Evolutionary conservation across 2,888 invertebrate genomes (phyloP).

Genomic region (Exocentrus adspersus): DNA sequence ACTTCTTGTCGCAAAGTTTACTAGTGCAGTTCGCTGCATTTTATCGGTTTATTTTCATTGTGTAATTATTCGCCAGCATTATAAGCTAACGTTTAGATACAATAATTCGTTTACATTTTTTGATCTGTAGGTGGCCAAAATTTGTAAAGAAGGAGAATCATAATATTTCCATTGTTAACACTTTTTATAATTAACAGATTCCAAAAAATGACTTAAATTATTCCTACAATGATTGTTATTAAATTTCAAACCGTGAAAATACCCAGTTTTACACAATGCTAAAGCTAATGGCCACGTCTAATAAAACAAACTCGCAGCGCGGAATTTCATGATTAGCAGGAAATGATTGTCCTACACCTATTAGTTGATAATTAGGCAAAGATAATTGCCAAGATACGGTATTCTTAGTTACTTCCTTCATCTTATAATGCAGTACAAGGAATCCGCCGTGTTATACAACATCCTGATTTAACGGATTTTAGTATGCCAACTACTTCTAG

Average conservation of each 20-base stretch:
- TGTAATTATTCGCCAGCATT: too few relatives aligned
- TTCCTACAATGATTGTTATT: too few relatives aligned
- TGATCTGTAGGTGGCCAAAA: too few relatives aligned
- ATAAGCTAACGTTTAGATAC: too few relatives aligned
- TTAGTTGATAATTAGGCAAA: not conserved
- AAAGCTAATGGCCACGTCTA: not conserved
- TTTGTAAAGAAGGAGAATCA: too few relatives aligned
- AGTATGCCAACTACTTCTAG: not conserved
- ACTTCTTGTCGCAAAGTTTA: not conserved
- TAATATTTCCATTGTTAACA: too few relatives aligned
- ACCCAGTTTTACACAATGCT: not conserved
- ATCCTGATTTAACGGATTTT: not conserved
- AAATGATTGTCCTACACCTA: not conserved
- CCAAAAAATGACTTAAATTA: too few relatives aligned
- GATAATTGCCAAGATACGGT: not conserved
- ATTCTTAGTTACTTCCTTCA: not conserved
- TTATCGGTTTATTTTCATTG: not conserved
- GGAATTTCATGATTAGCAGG: not conserved
- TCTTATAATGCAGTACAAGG: not conserved
- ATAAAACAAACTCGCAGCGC: not conserved
- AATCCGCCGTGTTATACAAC: not conserved
- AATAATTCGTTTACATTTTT: too few relatives aligned
- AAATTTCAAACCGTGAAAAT: too few relatives aligned
- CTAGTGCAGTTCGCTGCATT: slow-evolving; percentile 3
- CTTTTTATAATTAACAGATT: too few relatives aligned